phyloP scores from a whole-genome alignment of 2,113 vertebrate genomes.

The Spilogale gracilis region DNA sequence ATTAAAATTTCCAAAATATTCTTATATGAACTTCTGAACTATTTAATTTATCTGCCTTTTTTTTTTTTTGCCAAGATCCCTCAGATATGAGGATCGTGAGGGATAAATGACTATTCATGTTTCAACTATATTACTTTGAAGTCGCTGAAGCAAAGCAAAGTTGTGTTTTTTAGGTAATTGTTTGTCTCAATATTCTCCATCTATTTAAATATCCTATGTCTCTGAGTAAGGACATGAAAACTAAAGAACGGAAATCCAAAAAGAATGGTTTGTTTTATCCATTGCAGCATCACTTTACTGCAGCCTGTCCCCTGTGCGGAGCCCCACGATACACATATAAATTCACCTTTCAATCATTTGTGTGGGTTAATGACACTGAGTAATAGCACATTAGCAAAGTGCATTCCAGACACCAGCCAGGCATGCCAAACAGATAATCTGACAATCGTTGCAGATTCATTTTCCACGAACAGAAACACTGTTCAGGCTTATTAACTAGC shows the following conservation, averaged over 20 bases:
- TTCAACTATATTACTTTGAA: conserved; percentile 65
- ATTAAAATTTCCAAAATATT: conserved; percentile 67
- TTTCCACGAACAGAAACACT: conserved; percentile 90
- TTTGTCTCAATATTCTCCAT: neutral
- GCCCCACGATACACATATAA: conserved; percentile 84
- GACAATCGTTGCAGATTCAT: conserved; percentile 89
- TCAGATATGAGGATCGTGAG: neutral
- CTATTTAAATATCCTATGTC: conserved; percentile 28
- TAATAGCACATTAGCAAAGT: conserved; percentile 91
- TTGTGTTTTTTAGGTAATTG: conserved; percentile 37
- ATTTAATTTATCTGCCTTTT: conserved; percentile 38
- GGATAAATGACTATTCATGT: conserved; percentile 35
- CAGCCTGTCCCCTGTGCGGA: conserved; percentile 74
- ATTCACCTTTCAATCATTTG: conserved; percentile 91
- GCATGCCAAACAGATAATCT: conserved; percentile 91
- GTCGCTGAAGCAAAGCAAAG: conserved; percentile 35
- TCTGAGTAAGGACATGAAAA: conserved; percentile 59
- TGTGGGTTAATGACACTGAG: conserved; percentile 91
- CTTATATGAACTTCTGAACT: conserved; percentile 68
- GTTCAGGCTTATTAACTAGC: conserved; percentile 90
- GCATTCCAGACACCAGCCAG: conserved; percentile 90
- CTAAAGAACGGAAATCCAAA: conserved; percentile 1
- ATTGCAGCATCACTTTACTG: conserved; percentile 75
- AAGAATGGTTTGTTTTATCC: conserved; percentile 64
- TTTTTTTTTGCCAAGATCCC: neutral